Base-by-base conservation (phyloP, 2,113 vertebrate genomes). In the Indicator maculatus region DNA sequence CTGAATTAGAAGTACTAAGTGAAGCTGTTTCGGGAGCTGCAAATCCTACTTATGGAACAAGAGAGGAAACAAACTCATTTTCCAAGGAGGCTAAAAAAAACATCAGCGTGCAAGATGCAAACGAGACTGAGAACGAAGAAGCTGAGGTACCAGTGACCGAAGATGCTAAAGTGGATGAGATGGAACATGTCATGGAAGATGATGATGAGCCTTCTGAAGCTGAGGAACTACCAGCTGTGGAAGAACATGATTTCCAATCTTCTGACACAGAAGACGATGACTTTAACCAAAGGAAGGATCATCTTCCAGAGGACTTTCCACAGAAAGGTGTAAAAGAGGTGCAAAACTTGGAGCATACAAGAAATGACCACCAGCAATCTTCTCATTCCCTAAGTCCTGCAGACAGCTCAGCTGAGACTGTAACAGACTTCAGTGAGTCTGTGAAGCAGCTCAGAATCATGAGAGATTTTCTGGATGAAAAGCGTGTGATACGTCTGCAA, bases 401-500 rank as follows among this genome's bases (percentile, higher is more conserved):
- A 5, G 91, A 77, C 26, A 45, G 36, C 18, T 31, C 18, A 6
- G 58, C 15, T 31, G 71, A 90, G n/a, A 14, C 31, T 8, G 11
- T 95, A 28, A 88, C 95, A 13, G 97, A 97, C 61, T 98, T 98
- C 77, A 97, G 97, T 2, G 98, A 98, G 18, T 72, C 75, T 15
- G 87, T 97, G 36, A 90, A 97, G 90, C 96, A 75, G 31, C 94
- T 99, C 56, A 97, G 97, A 12, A 97, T 99, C 53, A 96, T 98
- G 7, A 97, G 98, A 87, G 96, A 95, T 28, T 98, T 98, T 95
- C 98, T 99, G 20, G 97, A 98, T 59, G 98, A 98, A 24, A 91
- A 98, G 39, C 97, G 95, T 2, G 94, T 99, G 64, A 72, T 84
- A 41, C 97, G 96, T 9, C 91, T 99, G 12, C 96, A 97, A 14